phyloP scores from a whole-genome alignment of 2,797 vertebrate species.

The Fistularia tabacaria region DNA sequence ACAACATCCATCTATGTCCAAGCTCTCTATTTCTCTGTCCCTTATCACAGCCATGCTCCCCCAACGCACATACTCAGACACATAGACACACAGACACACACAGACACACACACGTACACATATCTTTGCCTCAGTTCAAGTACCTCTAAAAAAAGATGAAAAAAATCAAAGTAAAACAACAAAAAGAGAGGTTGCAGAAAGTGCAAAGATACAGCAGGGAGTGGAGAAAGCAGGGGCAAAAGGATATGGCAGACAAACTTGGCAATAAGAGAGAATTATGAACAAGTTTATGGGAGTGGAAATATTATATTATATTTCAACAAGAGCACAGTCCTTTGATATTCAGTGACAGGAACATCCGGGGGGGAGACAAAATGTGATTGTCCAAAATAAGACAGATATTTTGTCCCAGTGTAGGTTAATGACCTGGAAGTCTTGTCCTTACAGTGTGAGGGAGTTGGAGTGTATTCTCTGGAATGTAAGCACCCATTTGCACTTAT shows the following conservation, averaged over 20 bases:
- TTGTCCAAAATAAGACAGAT: conserved; percentile 53
- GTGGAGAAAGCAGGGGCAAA: conserved; percentile 29
- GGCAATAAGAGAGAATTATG: conserved; percentile 71
- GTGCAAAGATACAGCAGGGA: conserved; percentile 55
- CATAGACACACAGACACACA: conserved; percentile 15
- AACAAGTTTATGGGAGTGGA: conserved; percentile 55
- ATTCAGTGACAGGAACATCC: conserved; percentile 65
- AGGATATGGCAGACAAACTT: conserved; percentile 47
- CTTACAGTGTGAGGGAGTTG: conserved; percentile 46
- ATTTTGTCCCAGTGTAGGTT: conserved; percentile 50
- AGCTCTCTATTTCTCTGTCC: conserved; percentile 62
- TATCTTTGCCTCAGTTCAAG: conserved; percentile 51
- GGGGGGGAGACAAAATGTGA: conserved; percentile 44
- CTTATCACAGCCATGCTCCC: conserved; percentile 66
- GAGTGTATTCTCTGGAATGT: conserved; percentile 45
- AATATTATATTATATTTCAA: conserved; percentile 61
- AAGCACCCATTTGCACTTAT: conserved; percentile 19
- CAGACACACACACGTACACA: conserved; percentile 21
- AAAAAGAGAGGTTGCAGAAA: conserved; percentile 53
- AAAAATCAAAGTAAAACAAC: conserved; percentile 53
- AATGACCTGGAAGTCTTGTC: conserved; percentile 66
- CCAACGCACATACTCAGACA: conserved; percentile 7
- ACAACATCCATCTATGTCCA: conserved; percentile 71
- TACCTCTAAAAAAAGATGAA: conserved; percentile 36
- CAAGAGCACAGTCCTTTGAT: conserved; percentile 61